Evolutionary conservation across 2,888 invertebrate species (phyloP), one percentile per base, ranked within the genome.

Genomic region (Cerastoderma edule): DNA sequence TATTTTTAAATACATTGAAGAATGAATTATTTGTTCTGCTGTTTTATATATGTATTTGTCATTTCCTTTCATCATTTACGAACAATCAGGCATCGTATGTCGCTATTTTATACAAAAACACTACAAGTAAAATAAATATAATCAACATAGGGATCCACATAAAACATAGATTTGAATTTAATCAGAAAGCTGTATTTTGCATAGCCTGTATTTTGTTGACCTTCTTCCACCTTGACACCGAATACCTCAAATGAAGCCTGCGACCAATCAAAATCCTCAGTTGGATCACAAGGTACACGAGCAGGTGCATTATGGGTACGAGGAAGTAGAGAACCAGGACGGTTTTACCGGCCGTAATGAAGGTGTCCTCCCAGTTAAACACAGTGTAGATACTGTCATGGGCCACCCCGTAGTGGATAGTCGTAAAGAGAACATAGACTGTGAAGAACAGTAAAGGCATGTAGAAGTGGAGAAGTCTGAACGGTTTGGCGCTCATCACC

Each of bases 381-480:
- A 69, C 65, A 10, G 68, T 57, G 64, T 78, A 78, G 32, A 78
- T 60, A 32, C 44, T 33, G 46, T 72, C 53, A 27, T 46, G 53
- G 6, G 48, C 44, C 16, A 6, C 27, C 0, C 19, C 24, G n/a
- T 69, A 69, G 33, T 75, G 64, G 8, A 44, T 44, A 1, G 69
- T 24, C 5, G 60, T 72, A 48, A 69, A 66, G 1, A 68, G 2
- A 32, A 69, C n/a, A 54, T 77, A 75, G 16, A 72, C 19, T 19
- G 53, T 44, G 30, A 39, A 46, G 30, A 72, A 65, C 35, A 48
- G n/a, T 35, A 72, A n/a, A 0, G 78, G 75, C 46, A 75, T 66
- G 68, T 75, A 79, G 66, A 79, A 75, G 53, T 75, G 78, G 2
- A 79, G 75, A 5, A 72, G 66, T 27, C 74, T 44, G 39, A 79